These are phyloP conservation scores for Parochlus steinenii DNA, from an alignment of 2,888 invertebrate species.

Conservation along the genomic window DNA sequence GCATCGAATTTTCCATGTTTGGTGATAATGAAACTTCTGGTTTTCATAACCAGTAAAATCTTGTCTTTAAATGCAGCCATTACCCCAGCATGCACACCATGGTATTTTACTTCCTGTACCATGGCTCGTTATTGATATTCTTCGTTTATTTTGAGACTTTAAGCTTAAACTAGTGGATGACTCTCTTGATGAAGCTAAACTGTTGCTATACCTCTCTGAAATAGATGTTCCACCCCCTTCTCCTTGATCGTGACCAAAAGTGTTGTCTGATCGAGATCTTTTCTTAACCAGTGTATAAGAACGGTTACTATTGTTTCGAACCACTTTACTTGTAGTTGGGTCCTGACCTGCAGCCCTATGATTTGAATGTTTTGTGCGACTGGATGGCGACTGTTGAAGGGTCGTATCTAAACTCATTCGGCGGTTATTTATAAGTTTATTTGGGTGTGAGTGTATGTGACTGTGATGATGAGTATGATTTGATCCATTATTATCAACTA, in stretches of 20 bases:
- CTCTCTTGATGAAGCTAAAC: conserved; percentile 28
- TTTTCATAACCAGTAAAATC: too few relatives aligned
- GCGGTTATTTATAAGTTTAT: too few relatives aligned
- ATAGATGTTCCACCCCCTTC: conserved; percentile 20
- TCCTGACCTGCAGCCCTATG: conserved; percentile 20
- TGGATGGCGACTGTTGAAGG: background rate
- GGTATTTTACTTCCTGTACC: conserved; percentile 28
- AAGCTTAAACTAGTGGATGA: conserved; percentile 29
- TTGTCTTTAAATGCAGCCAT: conserved; percentile 23
- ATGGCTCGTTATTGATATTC: conserved; percentile 29
- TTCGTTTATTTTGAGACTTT: conserved; percentile 25
- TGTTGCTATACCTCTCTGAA: conserved; percentile 27
- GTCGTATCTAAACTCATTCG: conserved; percentile 11
- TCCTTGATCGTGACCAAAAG: conserved; percentile 10
- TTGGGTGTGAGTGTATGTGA: conserved; percentile 7
- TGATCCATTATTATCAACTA: too few relatives aligned
- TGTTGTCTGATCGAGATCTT: conserved; percentile 9
- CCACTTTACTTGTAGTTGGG: background rate
- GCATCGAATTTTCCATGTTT: too few relatives aligned
- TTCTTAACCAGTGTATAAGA: conserved; percentile 6
- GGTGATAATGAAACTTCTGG: too few relatives aligned
- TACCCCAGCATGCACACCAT: conserved; percentile 32
- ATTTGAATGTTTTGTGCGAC: conserved; percentile 4
- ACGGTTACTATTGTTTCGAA: conserved; percentile 5
- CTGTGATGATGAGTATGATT: conserved; percentile 11